Evolutionary conservation across 2,113 vertebrate genomes (phyloP).

Genomic region (Coptodon rendalli): DNA sequence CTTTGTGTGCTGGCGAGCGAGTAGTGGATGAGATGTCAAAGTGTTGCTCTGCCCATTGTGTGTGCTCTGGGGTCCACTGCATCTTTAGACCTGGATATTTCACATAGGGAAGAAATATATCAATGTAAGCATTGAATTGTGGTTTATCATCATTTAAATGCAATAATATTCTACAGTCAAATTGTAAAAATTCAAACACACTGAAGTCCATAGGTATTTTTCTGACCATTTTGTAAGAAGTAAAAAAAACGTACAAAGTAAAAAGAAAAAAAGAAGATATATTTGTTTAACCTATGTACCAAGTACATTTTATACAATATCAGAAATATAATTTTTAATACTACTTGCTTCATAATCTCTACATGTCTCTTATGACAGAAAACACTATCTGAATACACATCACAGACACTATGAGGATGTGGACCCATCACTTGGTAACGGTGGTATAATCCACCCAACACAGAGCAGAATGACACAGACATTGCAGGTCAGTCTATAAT

Average conservation of each 20-base stretch:
- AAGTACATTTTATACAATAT: not conserved
- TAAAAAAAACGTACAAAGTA: not conserved
- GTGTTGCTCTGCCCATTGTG: slow-evolving; percentile 99
- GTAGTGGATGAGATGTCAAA: slow-evolving; percentile 99
- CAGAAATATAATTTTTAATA: not conserved
- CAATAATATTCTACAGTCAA: not conserved
- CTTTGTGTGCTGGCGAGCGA: slow-evolving; percentile 96
- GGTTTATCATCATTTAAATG: not conserved
- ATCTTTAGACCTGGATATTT: slow-evolving; percentile 93
- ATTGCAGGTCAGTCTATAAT: slow-evolving; percentile 99
- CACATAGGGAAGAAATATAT: slow-evolving; percentile 46
- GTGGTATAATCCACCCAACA: slow-evolving; percentile 91
- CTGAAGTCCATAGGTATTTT: not conserved
- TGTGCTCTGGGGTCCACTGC: slow-evolving; percentile 99
- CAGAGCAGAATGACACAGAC: slow-evolving; percentile 98
- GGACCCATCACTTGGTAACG: slow-evolving; percentile 92
- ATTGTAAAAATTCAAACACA: not conserved
- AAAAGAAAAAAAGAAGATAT: not conserved
- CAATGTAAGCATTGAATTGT: slow-evolving; percentile 14
- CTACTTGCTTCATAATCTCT: not conserved
- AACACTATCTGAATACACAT: slow-evolving; percentile 81
- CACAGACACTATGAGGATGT: slow-evolving; percentile 83
- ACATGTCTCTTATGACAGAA: slow-evolving; percentile 73
- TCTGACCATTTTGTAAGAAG: not conserved
- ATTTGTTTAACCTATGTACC: not conserved